Conservation (phyloP, 2,888 invertebrate genomes). For the Chaetogeoica ovagalla region DNA sequence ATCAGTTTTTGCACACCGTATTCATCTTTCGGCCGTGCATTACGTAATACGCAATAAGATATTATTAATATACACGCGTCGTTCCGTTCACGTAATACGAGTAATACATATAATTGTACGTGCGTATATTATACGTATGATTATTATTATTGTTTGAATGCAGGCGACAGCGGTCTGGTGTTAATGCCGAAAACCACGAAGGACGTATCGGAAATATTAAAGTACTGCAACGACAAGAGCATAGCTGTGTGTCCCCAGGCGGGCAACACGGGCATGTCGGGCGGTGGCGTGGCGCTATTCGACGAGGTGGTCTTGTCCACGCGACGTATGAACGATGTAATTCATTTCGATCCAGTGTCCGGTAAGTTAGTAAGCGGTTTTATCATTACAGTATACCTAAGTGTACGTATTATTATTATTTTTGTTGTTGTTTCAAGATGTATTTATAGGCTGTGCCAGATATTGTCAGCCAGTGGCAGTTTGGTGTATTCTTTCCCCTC, state of each 20-base stretch:
- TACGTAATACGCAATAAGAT: no score
- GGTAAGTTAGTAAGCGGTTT: constrained; percentile 63
- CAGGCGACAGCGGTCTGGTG: constrained; percentile 70
- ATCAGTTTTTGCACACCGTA: no score
- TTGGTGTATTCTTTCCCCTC: no score
- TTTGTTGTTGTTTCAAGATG: no score
- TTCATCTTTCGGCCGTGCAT: no score
- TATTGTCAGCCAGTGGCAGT: no score
- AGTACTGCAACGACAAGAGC: constrained; percentile 78
- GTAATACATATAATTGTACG: no score
- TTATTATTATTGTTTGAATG: neutral
- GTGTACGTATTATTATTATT: neutral
- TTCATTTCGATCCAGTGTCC: constrained; percentile 78
- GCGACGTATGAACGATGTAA: constrained; percentile 78
- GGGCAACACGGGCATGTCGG: constrained; percentile 94
- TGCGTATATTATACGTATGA: neutral
- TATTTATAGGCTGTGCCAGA: no score
- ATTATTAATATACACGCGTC: no score
- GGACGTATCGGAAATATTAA: constrained; percentile 83
- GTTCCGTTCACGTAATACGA: no score
- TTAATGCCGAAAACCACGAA: constrained; percentile 82
- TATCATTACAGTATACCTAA: no score
- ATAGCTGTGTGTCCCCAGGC: constrained; percentile 96
- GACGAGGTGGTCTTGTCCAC: constrained; percentile 92
- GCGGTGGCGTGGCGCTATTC: constrained; percentile 95